These are phyloP conservation scores for Nymphicus hollandicus DNA, from an alignment of 2,113 vertebrate species.

Conservation along the genomic window DNA sequence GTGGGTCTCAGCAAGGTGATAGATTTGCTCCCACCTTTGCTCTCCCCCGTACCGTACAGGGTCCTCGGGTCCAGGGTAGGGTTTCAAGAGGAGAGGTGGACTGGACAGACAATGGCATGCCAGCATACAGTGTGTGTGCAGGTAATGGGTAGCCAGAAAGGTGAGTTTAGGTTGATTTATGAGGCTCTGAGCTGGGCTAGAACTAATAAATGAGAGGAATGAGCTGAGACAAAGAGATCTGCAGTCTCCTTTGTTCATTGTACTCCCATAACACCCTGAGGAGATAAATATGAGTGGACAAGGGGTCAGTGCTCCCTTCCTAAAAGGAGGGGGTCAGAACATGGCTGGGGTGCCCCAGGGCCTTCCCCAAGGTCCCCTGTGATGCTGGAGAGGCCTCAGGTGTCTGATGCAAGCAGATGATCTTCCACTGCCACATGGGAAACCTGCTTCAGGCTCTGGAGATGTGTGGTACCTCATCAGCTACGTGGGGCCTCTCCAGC, in stretches of 20 bases:
- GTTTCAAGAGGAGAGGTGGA: neutral
- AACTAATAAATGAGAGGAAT: neutral
- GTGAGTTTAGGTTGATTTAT: neutral
- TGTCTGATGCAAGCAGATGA: neutral
- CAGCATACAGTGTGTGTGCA: neutral
- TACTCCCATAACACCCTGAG: neutral
- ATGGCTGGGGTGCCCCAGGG: neutral
- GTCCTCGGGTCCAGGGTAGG: neutral
- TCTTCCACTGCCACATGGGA: neutral
- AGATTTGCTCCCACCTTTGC: neutral
- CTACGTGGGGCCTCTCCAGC: fast-evolving
- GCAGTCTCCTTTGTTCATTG: neutral
- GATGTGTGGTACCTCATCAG: fast-evolving
- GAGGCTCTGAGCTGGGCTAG: neutral
- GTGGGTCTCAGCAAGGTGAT: neutral
- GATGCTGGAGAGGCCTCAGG: neutral
- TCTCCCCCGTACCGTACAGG: fast-evolving
- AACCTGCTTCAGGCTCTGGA: neutral
- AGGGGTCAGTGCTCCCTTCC: neutral
- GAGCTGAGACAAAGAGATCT: neutral
- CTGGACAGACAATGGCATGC: fast-evolving
- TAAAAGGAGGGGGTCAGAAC: neutral
- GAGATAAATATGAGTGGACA: neutral
- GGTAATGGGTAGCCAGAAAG: neutral
- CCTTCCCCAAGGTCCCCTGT: neutral